These are phyloP conservation scores for Morpho helenor DNA, from an alignment of 2,888 invertebrate genomes.

Conservation along the genomic window DNA sequence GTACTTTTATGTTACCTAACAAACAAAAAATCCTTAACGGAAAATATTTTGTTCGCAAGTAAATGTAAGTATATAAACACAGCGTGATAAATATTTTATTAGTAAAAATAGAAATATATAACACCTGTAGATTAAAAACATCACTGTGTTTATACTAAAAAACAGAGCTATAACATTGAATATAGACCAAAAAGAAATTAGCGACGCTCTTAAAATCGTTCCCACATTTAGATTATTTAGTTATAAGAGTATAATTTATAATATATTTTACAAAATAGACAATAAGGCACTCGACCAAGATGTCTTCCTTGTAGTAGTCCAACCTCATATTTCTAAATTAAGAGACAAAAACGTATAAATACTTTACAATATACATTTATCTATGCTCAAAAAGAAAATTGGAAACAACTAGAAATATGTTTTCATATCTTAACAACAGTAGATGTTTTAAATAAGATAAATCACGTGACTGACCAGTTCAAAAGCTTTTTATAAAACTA, in stretches of 20 bases:
- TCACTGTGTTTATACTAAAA: conserved; percentile 18
- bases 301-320: background rate
- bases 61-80: conserved; percentile 16
- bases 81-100: background rate
- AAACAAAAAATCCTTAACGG: conserved; percentile 11
- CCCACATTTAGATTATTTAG: conserved; percentile 8
- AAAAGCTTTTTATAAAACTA: conserved; percentile 1
- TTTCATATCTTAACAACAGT: too few relatives aligned
- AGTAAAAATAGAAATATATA: too few relatives aligned
- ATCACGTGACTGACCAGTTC: background rate
- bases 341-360: too few relatives aligned
- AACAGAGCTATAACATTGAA: conserved; percentile 20
- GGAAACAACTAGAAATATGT: too few relatives aligned
- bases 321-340: too few relatives aligned
- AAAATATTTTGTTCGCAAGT: conserved; percentile 17
- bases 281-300: background rate
- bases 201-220: conserved; percentile 23
- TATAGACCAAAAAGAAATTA: conserved; percentile 23
- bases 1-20: conserved; percentile 3
- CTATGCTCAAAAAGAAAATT: too few relatives aligned
- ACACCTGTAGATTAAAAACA: background rate
- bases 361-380: too few relatives aligned
- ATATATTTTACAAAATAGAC: too few relatives aligned
- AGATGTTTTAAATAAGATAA: too few relatives aligned
- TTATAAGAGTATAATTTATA: background rate